Conservation (phyloP, 2,888 invertebrate species). For the Acrocyrtus sp. region DNA sequence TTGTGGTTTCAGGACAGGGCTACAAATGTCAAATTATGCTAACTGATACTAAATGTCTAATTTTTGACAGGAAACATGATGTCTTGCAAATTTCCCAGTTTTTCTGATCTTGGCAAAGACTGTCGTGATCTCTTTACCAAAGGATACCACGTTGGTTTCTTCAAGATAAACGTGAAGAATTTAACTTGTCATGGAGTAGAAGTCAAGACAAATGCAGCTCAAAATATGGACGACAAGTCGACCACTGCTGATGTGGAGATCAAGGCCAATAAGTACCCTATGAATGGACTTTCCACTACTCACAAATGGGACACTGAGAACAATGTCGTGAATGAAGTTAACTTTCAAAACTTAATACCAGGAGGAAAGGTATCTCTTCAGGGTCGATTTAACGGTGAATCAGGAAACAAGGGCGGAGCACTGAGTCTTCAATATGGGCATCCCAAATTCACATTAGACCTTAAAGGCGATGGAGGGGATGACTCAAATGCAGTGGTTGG, state of each 20-base stretch:
- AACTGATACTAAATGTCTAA: too few relatives aligned
- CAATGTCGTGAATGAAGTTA: conserved; percentile 22
- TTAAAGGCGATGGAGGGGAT: conserved; percentile 5
- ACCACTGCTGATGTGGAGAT: conserved; percentile 13
- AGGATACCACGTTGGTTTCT: conserved; percentile 25
- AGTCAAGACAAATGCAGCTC: conserved; percentile 9
- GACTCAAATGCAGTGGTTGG: conserved; percentile 6
- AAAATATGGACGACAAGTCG: conserved; percentile 17
- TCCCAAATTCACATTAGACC: conserved; percentile 29
- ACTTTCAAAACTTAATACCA: conserved; percentile 18
- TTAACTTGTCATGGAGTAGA: conserved; percentile 27
- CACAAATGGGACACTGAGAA: conserved; percentile 47
- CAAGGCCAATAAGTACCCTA: not conserved
- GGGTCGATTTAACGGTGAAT: conserved; percentile 8
- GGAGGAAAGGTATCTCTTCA: conserved; percentile 23
- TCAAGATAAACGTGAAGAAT: conserved; percentile 28
- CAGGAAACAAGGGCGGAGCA: not conserved
- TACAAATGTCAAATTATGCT: too few relatives aligned
- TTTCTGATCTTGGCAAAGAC: conserved; percentile 27
- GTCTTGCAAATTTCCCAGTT: too few relatives aligned
- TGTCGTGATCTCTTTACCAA: conserved; percentile 33
- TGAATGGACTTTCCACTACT: not conserved
- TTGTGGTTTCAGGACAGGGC: too few relatives aligned
- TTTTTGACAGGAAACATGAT: too few relatives aligned
- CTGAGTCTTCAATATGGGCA: conserved; percentile 22